phyloP scores from a whole-genome alignment of 2,113 vertebrate species.

The Gnathonemus echidnorhynchus region DNA sequence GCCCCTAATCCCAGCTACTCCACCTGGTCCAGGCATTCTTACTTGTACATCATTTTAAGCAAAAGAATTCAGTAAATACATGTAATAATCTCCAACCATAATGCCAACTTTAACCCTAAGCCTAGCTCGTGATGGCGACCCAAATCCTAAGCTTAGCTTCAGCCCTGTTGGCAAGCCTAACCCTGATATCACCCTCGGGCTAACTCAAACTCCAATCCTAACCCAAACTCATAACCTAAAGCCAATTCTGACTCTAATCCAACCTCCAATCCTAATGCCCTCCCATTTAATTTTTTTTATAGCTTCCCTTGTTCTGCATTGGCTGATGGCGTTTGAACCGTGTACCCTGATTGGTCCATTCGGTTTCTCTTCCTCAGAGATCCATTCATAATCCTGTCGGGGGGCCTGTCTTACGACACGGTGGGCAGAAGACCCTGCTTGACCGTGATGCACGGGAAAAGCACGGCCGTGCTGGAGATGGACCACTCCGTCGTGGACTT shows the following conservation, averaged over 20 bases:
- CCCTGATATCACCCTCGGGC: too few species aligned
- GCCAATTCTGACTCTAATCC: neutral
- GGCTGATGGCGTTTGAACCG: neutral
- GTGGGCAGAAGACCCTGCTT: slow-evolving; percentile 91
- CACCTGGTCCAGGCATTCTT: neutral
- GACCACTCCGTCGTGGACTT: slow-evolving; percentile 97
- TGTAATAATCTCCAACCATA: neutral
- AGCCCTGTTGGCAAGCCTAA: neutral
- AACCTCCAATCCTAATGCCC: neutral
- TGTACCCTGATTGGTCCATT: neutral
- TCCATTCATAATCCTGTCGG: slow-evolving; percentile 91
- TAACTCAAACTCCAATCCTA: neutral
- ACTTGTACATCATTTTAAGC: neutral
- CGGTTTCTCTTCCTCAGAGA: slow-evolving; percentile 59
- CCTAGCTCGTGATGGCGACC: neutral
- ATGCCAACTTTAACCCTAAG: neutral
- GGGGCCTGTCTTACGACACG: slow-evolving; percentile 92
- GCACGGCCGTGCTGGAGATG: slow-evolving; percentile 94
- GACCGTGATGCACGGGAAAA: slow-evolving; percentile 98
- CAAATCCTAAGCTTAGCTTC: neutral
- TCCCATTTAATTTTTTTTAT: neutral
- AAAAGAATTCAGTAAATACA: neutral
- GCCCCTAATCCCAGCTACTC: neutral
- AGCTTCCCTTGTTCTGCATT: neutral
- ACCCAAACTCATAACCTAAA: neutral